Base-by-base conservation (phyloP, 2,797 vertebrate species). In the Phaenicophaeus curvirostris region DNA sequence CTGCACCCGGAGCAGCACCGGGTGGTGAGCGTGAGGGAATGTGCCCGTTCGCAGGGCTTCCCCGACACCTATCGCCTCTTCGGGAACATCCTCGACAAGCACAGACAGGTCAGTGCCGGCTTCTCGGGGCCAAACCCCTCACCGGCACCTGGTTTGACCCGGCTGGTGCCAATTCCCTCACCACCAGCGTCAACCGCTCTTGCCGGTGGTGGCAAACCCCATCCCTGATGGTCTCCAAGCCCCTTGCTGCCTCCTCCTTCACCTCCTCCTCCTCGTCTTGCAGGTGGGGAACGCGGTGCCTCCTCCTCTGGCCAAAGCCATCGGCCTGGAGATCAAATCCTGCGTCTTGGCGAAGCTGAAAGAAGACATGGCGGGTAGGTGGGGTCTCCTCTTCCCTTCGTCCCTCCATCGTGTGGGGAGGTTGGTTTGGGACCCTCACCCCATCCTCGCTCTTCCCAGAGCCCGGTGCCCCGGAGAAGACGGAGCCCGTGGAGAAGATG, bases 261-360 rank as follows among this genome's bases (percentile, higher is more conserved):
- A n/a, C n/a, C n/a, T n/a, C n/a, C n/a, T n/a, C 33, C 27, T 27
- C 23, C 35, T 17, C 57, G n/a, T 53, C 51, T 14, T 30, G 11
- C 96, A 99, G 99, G 99, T 99, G 57, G 99, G 99, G 18, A 99
- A 99, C 2, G 99, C 99, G 2, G 99, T 99, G 87, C 99, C 99
- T 0, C 99, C 99, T 2, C 99, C 99, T 5, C 98, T 99, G 35
- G 98, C 99, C 82, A 99, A 98, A 97, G 98, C 99, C 97, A 99
- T 99, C 2, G 99, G 99, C 39, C 76, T 99, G 91, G 99, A 99
- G 98, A 96, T 99, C 65, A 99, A 98, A 95, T 97, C 96, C 39
- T 99, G 99, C 24, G 92, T 98, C 72, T 30, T 97, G 81, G 97
- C 97, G 44, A 98, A 96, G 85, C 96, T 98, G n/a, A 99, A 98